Conservation (phyloP, 2,888 invertebrate species). For the Amphimallon solstitiale region DNA sequence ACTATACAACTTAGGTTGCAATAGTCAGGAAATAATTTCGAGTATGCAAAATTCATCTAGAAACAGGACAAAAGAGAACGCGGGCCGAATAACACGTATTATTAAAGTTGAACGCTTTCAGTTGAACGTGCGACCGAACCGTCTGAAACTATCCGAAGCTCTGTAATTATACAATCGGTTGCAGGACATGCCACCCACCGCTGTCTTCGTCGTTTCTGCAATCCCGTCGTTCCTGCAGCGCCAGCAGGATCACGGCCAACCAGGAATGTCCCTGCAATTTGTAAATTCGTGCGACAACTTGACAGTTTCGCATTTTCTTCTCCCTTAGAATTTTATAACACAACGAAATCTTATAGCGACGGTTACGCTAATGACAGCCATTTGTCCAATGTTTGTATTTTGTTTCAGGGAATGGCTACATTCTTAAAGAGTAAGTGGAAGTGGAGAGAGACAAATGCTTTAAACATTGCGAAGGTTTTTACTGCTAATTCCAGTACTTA, state of each 20-base stretch:
- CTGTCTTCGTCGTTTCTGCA: constrained; percentile 27
- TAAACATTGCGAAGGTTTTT: neutral
- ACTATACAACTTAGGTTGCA: constrained; percentile 26
- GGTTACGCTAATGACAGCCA: constrained; percentile 28
- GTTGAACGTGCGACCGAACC: constrained; percentile 30
- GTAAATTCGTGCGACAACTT: constrained; percentile 40
- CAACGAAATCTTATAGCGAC: constrained; percentile 31
- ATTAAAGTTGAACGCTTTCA: constrained; percentile 33
- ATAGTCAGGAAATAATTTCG: constrained; percentile 32
- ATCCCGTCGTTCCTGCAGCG: constrained; percentile 22
- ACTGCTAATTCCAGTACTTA: no score
- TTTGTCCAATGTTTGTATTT: constrained; percentile 22
- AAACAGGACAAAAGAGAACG: constrained; percentile 29
- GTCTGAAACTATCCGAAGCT: constrained; percentile 38
- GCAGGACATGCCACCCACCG: constrained; percentile 35
- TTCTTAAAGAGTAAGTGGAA: constrained; percentile 5
- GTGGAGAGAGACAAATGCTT: neutral
- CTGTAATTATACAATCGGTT: constrained; percentile 41
- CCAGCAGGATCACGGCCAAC: constrained; percentile 30
- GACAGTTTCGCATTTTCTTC: constrained; percentile 38
- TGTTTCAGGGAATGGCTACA: constrained; percentile 1
- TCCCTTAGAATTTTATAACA: constrained; percentile 8
- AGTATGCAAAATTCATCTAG: constrained; percentile 29
- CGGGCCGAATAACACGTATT: constrained; percentile 28
- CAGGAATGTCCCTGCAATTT: constrained; percentile 42